Evolutionary conservation across 2,113 vertebrate species (phyloP).

Genomic region (Rhineura floridana): DNA sequence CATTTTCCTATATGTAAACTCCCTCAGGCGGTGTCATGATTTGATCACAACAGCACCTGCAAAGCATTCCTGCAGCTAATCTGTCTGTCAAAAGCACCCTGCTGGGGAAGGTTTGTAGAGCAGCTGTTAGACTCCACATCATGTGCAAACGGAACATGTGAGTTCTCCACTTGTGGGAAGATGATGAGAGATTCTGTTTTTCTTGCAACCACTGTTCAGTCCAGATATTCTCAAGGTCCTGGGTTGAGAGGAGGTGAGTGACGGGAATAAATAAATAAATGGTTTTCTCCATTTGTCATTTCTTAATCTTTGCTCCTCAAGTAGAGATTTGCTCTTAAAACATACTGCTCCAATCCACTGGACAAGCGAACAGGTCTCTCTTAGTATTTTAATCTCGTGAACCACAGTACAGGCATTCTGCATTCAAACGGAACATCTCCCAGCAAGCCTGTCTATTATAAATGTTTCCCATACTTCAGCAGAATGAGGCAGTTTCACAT

Average conservation of each 20-base stretch:
- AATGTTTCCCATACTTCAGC: neutral
- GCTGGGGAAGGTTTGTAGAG: neutral
- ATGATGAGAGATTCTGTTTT: neutral
- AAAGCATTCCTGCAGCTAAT: neutral
- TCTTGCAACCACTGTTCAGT: accelerated
- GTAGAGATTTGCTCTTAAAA: neutral
- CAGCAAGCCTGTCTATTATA: neutral
- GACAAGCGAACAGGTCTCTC: neutral
- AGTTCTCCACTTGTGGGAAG: neutral
- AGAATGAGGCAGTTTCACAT: neutral
- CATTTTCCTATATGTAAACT: neutral
- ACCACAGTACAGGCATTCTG: neutral
- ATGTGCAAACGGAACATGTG: accelerated
- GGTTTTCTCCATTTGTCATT: neutral
- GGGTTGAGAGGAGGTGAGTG: accelerated
- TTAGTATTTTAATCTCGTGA: neutral
- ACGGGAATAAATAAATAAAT: neutral
- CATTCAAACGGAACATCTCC: neutral
- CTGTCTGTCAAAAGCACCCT: neutral
- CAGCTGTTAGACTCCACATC: neutral
- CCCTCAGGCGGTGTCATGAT: accelerated
- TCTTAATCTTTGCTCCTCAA: neutral
- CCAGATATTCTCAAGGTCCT: accelerated
- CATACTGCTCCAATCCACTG: neutral
- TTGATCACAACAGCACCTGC: neutral